Evolutionary conservation across 1,140 invertebrate genomes (phyloP), one percentile per base, ranked within the genome.

Genomic region (Hycleus phaleratus): DNA sequence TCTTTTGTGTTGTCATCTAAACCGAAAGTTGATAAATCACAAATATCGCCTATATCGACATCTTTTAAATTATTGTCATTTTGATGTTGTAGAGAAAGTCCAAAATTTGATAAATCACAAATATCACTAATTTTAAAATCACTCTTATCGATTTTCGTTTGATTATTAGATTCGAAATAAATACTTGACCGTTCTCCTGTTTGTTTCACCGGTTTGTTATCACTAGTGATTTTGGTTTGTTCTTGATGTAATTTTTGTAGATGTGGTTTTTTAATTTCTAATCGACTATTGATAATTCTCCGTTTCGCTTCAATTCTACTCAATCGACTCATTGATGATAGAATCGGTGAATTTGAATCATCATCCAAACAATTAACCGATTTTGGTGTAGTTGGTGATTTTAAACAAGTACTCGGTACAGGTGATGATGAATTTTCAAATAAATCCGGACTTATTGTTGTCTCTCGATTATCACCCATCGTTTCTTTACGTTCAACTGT

Each of bases 1-100:
- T 57, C 49, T 58, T 32, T 49, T 49, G 10, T 11, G 38, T 11
- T 44, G 12, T 46, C 43, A 38, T 40, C 25, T 18, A 64, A 32
- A 40, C 55, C 66, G 54, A 68, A 69, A 44, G 55, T 43, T 11
- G 68, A 64, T 32, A 69, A 56, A 62, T 69, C 68, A 43, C 64
- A 69, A 40, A 69, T 47, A 24, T 64, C 59, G 12, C 49, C 25
- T 3, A 49, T 9, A 44, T 25, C 32, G 6, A 42, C 39, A 9
- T 55, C 45, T 46, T 11, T 56, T 18, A 26, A 11, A 26, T 43
- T 26, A 32, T 46, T 53, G n/a, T 49, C 11, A 46, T 9, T 32
- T 11, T 9, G 3, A 42, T 2, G 10, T 42, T 42, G 1, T 42
- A 9, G 0, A 3, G 40, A 42, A 53, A 43, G n/a, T 9, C 25